Evolutionary conservation across 2,888 invertebrate genomes (phyloP).

Genomic region (Salpingus planirostris): DNA sequence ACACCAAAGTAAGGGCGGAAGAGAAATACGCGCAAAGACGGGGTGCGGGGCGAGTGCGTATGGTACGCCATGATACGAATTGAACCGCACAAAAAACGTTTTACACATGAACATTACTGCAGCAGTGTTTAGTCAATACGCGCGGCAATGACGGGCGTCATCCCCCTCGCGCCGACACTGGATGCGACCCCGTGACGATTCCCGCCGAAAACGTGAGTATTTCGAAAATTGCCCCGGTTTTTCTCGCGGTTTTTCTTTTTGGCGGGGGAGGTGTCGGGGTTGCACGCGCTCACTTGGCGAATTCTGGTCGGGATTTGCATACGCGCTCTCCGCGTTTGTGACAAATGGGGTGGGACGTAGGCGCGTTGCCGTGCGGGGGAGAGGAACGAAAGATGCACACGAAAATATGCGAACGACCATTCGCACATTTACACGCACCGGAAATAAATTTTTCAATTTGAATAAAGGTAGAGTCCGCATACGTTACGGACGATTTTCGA

Average conservation of each 20-base stretch:
- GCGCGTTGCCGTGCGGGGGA: no score
- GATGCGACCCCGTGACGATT: no score
- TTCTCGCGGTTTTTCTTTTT: no score
- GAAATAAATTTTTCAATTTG: slow-evolving; percentile 20
- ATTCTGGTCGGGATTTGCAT: no score
- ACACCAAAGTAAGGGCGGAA: slow-evolving; percentile 18
- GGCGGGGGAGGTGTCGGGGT: no score
- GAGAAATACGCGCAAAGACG: slow-evolving; percentile 23
- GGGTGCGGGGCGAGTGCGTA: slow-evolving; percentile 32
- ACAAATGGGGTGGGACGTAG: slow-evolving; percentile 19
- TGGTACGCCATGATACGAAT: slow-evolving; percentile 42
- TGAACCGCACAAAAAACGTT: slow-evolving; percentile 36
- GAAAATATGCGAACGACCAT: slow-evolving; percentile 28
- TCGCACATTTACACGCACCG: slow-evolving; percentile 25
- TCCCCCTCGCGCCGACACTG: slow-evolving; percentile 2
- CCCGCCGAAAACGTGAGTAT: no score
- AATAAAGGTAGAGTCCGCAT: slow-evolving; percentile 18
- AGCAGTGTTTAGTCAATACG: slow-evolving; percentile 36
- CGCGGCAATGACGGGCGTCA: slow-evolving; percentile 9
- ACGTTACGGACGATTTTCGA: slow-evolving; percentile 18
- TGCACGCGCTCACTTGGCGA: no score
- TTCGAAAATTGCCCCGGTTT: no score
- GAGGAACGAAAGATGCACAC: slow-evolving; percentile 23
- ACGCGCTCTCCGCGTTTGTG: slow-evolving; percentile 18
- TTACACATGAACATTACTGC: slow-evolving; percentile 35